Evolutionary conservation across 2,888 invertebrate species (phyloP).

Genomic region (Suillia variegata): DNA sequence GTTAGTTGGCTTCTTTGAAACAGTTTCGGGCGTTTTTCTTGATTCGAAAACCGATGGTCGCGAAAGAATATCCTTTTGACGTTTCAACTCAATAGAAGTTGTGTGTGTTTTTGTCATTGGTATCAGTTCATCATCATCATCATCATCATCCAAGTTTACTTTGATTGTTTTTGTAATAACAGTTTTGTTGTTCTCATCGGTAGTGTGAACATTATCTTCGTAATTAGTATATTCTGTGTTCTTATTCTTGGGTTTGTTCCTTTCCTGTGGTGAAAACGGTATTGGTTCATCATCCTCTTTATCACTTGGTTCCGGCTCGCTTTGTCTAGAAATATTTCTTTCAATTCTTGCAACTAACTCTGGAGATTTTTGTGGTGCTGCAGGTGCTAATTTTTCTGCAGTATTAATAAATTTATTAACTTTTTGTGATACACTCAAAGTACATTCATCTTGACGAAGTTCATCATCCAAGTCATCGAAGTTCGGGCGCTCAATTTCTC

Average conservation of each 20-base stretch:
- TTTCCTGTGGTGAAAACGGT: slow-evolving; percentile 16
- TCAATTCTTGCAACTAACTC: slow-evolving; percentile 62
- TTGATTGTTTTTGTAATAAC: slow-evolving; percentile 24
- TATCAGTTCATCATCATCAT: slow-evolving; percentile 72
- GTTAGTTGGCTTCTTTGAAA: too few relatives aligned
- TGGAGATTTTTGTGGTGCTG: slow-evolving; percentile 61
- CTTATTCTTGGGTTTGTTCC: slow-evolving; percentile 11
- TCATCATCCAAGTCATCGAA: slow-evolving; percentile 66
- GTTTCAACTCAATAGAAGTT: slow-evolving; percentile 45
- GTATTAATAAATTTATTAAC: slow-evolving; percentile 70
- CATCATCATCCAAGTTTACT: slow-evolving; percentile 55
- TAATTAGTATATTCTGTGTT: too few relatives aligned
- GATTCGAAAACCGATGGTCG: slow-evolving; percentile 59
- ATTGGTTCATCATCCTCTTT: slow-evolving; percentile 36
- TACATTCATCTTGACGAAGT: slow-evolving; percentile 67
- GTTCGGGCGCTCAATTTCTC: slow-evolving; percentile 62
- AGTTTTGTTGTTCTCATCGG: slow-evolving; percentile 17
- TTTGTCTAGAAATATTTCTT: slow-evolving; percentile 54
- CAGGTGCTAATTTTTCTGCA: slow-evolving; percentile 64
- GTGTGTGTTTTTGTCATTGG: slow-evolving; percentile 64
- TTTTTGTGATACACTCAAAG: slow-evolving; percentile 70
- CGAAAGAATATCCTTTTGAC: slow-evolving; percentile 63
- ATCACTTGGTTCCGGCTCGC: slow-evolving; percentile 40
- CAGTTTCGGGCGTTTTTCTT: slow-evolving; percentile 1
- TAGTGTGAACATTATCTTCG: slow-evolving; percentile 26